Conservation (phyloP, 2,888 invertebrate genomes). For the Cyclophora punctaria region DNA sequence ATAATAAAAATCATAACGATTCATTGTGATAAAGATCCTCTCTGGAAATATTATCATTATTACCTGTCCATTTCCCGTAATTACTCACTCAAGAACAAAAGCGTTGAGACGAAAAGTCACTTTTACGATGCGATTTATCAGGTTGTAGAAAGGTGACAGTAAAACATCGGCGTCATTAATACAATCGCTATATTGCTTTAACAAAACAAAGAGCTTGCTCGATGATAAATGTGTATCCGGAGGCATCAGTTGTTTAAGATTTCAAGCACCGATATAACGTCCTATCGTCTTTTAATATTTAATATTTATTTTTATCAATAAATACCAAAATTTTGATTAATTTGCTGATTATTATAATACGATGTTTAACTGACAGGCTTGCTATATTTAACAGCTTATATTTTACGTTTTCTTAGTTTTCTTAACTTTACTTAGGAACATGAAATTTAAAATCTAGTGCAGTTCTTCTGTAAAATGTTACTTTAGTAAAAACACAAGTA, state of each 20-base stretch:
- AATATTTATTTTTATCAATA: no score
- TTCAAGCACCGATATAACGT: slow-evolving; percentile 28
- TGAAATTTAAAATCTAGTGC: no score
- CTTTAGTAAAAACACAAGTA: background rate
- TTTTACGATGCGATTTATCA: slow-evolving; percentile 46
- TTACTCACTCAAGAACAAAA: slow-evolving; percentile 17
- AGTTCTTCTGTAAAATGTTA: no score
- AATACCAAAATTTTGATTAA: no score
- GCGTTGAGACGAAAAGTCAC: slow-evolving; percentile 34
- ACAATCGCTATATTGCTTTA: slow-evolving; percentile 61
- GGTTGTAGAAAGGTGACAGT: slow-evolving; percentile 50
- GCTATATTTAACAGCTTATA: no score
- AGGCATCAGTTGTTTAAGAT: slow-evolving; percentile 52
- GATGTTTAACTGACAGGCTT: no score
- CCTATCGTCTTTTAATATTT: no score
- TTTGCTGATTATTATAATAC: no score
- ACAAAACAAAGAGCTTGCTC: slow-evolving; percentile 54
- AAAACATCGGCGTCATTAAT: slow-evolving; percentile 64
- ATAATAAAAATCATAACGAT: background rate
- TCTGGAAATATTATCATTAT: slow-evolving; percentile 15
- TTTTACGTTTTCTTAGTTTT: no score
- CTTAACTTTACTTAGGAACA: no score
- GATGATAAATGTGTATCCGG: slow-evolving; percentile 59
- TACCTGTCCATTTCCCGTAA: slow-evolving; percentile 17
- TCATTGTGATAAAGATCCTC: no score